Evolutionary conservation across 2,113 vertebrate genomes (phyloP), one percentile per base, ranked within the genome.

Genomic region (Cardinalis cardinalis): DNA sequence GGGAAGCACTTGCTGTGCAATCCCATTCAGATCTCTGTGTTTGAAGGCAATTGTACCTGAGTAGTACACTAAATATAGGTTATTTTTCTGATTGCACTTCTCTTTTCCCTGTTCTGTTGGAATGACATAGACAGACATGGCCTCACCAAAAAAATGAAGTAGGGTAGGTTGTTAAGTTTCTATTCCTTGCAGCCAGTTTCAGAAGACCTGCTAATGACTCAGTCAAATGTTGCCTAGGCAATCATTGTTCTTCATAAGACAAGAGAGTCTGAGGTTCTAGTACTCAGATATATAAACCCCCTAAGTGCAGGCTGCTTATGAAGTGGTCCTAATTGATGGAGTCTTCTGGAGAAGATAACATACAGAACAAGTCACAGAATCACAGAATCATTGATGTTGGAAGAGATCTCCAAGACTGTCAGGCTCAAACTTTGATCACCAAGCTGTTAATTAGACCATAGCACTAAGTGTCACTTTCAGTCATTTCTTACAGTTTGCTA

Each of bases 171-270:
- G 13, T 31, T 73, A 71, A 60, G 3, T 26, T 32, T 14, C 7
- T 56, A 38, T 49, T 75, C 75, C 11, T 53, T 23, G 14, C 5
- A 74, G 19, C 6, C 82, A 38, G 18, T 61, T 58, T 80, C 55
- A 59, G 31, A 53, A 86, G 16, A 55, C 18, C 9, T 71, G 2
- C 25, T 70, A 44, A 64, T 85, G 60, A 93, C 26, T 48, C 55
- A 94, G 46, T 80, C 46, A 96, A 83, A 89, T 95, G 72, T 44
- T 26, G 18, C 94, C 49, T 64, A 78, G 82, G 58, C 59, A 95
- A 85, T 91, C 74, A 63, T 51, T 73, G 34, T 31, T 95, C 69
- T 95, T 96, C 59, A 51, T 88, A 72, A 89, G 75, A 90, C 66
- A 77, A 78, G 86, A 79, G 20, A 93, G 84, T 64, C 77, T 94